These are phyloP conservation scores for Dendrolimus pini DNA, from an alignment of 2,888 invertebrate species.

Conservation along the genomic window DNA sequence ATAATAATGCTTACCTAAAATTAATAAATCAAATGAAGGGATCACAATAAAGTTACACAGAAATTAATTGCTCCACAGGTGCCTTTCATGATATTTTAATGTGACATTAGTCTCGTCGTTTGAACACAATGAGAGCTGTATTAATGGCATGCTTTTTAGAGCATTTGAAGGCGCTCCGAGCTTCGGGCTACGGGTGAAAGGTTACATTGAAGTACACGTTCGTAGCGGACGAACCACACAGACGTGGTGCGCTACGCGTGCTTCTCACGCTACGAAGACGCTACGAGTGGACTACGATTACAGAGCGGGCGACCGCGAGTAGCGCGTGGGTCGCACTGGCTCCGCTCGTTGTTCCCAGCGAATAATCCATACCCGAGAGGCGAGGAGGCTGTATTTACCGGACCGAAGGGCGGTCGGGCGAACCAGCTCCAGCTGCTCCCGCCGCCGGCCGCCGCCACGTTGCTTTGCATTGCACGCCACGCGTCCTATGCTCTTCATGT, in stretches of 20 bases:
- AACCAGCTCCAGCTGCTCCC: slow-evolving; percentile 47
- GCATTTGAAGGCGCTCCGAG: slow-evolving; percentile 24
- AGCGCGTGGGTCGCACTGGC: slow-evolving; percentile 66
- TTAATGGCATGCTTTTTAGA: slow-evolving; percentile 54
- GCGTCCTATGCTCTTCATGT: slow-evolving; percentile 44
- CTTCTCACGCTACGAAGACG: slow-evolving; percentile 23
- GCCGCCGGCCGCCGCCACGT: slow-evolving; percentile 35
- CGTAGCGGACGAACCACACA: slow-evolving; percentile 28
- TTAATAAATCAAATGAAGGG: slow-evolving; percentile 28
- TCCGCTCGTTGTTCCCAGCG: slow-evolving; percentile 51
- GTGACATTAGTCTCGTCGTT: slow-evolving; percentile 48
- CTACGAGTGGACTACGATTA: slow-evolving; percentile 26
- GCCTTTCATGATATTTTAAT: slow-evolving; percentile 49
- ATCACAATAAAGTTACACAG: slow-evolving; percentile 42
- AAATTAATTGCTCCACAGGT: slow-evolving; percentile 54
- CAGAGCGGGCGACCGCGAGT: slow-evolving; percentile 42
- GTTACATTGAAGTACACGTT: slow-evolving; percentile 27
- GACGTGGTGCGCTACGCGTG: slow-evolving; percentile 32
- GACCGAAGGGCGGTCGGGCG: slow-evolving; percentile 65
- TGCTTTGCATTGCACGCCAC: slow-evolving; percentile 28
- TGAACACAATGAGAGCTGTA: slow-evolving; percentile 44
- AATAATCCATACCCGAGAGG: slow-evolving; percentile 71
- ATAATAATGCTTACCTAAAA: slow-evolving; percentile 30
- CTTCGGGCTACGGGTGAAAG: slow-evolving; percentile 32
- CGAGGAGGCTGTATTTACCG: slow-evolving; percentile 70